phyloP scores from a whole-genome alignment of 2,888 invertebrate species.

The Arge pagana region DNA sequence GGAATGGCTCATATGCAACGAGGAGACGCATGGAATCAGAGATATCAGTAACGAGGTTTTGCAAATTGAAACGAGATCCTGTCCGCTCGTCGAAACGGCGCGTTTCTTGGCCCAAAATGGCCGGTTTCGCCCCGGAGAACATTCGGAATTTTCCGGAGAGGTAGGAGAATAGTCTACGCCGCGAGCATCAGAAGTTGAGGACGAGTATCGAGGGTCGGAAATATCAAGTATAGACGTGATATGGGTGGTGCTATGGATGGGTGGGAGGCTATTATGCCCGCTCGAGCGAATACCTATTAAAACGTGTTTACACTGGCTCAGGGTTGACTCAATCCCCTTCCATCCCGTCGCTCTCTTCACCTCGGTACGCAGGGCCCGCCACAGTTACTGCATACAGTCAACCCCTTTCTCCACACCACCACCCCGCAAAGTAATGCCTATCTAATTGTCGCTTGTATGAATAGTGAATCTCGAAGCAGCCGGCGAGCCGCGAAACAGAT shows the following conservation, averaged over 20 bases:
- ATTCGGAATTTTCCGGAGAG: too few relatives aligned
- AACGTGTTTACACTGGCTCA: conserved; percentile 60
- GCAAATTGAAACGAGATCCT: too few relatives aligned
- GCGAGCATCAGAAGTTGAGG: too few relatives aligned
- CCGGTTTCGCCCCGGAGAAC: too few relatives aligned
- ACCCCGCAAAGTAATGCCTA: conserved; percentile 52
- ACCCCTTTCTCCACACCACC: not conserved
- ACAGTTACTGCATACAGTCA: conserved; percentile 25
- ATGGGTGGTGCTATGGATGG: conserved; percentile 16
- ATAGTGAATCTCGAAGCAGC: conserved; percentile 59
- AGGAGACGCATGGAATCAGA: too few relatives aligned
- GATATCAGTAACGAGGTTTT: too few relatives aligned
- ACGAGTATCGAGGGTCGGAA: not conserved
- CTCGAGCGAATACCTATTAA: conserved; percentile 60
- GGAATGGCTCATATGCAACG: too few relatives aligned
- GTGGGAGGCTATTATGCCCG: conserved; percentile 59
- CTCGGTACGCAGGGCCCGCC: not conserved
- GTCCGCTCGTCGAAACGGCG: too few relatives aligned
- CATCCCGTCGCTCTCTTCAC: not conserved
- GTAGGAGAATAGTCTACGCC: too few relatives aligned
- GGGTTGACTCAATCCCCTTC: conserved; percentile 55
- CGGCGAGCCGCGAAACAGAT: conserved; percentile 30
- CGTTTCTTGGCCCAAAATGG: too few relatives aligned
- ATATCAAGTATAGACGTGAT: conserved; percentile 1
- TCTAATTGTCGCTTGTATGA: conserved; percentile 60